These are phyloP conservation scores for Tragulus kanchil DNA, from an alignment of 2,113 vertebrate species.

Conservation along the genomic window DNA sequence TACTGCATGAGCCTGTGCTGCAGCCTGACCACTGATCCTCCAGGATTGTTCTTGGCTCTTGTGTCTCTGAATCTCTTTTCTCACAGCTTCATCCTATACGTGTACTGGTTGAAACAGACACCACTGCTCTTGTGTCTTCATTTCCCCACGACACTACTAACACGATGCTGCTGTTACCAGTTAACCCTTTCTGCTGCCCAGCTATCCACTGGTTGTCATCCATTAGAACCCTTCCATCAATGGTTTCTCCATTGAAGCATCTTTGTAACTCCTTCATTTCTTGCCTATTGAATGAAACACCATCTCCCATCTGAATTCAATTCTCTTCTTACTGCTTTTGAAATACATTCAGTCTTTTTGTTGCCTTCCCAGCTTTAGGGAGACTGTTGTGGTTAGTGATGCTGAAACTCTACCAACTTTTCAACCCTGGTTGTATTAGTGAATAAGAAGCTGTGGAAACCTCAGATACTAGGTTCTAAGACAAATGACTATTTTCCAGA, in stretches of 20 bases:
- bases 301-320: background rate
- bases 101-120: background rate
- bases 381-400: background rate
- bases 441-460: background rate
- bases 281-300: background rate
- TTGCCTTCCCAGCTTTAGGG: background rate
- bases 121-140: background rate
- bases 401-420: constrained; percentile 23
- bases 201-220: background rate
- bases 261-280: background rate
- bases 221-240: background rate
- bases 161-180: background rate
- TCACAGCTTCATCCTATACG: background rate
- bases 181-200: background rate
- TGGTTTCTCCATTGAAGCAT: background rate
- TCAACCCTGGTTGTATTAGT: background rate
- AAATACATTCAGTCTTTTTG: background rate
- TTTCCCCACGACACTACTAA: background rate
- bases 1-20: background rate
- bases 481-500: background rate
- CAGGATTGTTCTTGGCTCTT: background rate
- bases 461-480: background rate
- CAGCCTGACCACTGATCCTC: background rate
- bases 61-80: background rate
- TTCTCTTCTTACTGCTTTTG: constrained; percentile 2